phyloP scores from a whole-genome alignment of 2,888 invertebrate genomes.

The Hoplodrina blanda region DNA sequence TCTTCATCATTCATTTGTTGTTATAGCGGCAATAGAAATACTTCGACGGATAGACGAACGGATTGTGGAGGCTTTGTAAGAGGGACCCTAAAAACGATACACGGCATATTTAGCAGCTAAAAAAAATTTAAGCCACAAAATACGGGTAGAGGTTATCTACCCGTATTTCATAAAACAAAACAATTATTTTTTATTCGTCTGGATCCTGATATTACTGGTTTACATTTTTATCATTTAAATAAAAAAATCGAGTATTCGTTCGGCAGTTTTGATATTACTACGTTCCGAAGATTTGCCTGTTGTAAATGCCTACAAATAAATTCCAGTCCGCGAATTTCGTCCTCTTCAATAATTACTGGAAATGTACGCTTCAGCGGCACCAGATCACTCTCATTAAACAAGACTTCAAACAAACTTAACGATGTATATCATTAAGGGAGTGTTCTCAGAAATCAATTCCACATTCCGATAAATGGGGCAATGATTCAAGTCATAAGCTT shows the following conservation, averaged over 20 bases:
- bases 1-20: too few relatives aligned
- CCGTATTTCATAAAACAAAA: not conserved
- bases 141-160: too few relatives aligned
- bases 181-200: not conserved
- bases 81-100: too few relatives aligned
- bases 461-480: slow-evolving; percentile 44
- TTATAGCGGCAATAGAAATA: too few relatives aligned
- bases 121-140: too few relatives aligned
- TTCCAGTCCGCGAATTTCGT: not conserved
- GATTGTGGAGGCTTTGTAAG: too few relatives aligned
- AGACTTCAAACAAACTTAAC: slow-evolving; percentile 27
- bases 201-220: not conserved
- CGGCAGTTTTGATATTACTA: not conserved
- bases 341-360: not conserved
- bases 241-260: not conserved
- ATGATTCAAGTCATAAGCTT: slow-evolving; percentile 55
- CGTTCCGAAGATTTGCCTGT: not conserved
- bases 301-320: slow-evolving; percentile 1
- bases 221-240: not conserved
- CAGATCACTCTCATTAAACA: slow-evolving; percentile 18
- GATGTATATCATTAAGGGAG: slow-evolving; percentile 21
- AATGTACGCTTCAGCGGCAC: not conserved
- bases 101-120: too few relatives aligned
- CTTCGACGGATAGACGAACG: too few relatives aligned
- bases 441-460: slow-evolving; percentile 35